Evolutionary conservation across 2,113 vertebrate genomes (phyloP).

Genomic region (Columbina picui): DNA sequence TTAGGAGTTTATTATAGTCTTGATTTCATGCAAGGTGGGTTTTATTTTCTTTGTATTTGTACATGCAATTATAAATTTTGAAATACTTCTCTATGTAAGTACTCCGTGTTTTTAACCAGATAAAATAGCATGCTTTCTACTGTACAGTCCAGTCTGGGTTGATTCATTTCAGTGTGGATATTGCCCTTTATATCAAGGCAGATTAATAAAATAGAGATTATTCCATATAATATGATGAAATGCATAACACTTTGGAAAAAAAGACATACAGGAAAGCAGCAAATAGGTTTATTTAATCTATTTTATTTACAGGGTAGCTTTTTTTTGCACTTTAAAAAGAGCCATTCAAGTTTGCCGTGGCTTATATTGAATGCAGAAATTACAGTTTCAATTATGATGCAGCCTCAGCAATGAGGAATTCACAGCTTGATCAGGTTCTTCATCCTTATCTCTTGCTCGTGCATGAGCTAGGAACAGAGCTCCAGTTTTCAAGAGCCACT

Average conservation of each 20-base stretch:
- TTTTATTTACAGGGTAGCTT: neutral
- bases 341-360: neutral
- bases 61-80: neutral
- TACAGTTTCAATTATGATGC: neutral
- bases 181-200: neutral
- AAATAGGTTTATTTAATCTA: neutral
- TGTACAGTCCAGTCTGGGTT: neutral
- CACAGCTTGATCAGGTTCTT: neutral
- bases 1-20: neutral
- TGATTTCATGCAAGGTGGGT: neutral
- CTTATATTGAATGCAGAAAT: neutral
- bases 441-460: neutral
- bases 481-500: neutral
- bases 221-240: neutral
- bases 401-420: conserved; percentile 12
- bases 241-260: neutral
- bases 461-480: neutral
- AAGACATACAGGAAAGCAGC: neutral
- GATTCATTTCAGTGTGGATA: neutral
- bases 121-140: neutral
- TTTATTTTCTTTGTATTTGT: conserved; percentile 4
- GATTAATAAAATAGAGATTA: neutral
- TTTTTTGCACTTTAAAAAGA: neutral
- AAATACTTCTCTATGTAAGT: neutral
- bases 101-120: neutral